These are phyloP conservation scores for Phrynocephalus guinanensis DNA, from an alignment of 2,797 vertebrate genomes.

Conservation along the genomic window DNA sequence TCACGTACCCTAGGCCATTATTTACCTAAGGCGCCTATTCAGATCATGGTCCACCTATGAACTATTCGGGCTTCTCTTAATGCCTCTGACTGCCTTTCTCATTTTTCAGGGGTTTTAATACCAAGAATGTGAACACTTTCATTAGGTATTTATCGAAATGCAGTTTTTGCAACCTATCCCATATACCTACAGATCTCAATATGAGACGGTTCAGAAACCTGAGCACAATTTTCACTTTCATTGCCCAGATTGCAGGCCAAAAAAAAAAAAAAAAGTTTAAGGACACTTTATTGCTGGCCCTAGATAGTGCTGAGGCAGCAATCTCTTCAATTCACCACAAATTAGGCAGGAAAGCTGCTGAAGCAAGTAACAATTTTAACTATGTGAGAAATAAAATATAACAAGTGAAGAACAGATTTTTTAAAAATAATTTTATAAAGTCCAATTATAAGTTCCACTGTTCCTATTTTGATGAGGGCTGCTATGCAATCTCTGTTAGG, in stretches of 20 bases:
- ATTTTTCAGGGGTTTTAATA: slow-evolving; percentile 18
- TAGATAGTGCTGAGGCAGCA: slow-evolving; percentile 72
- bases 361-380: slow-evolving; percentile 73
- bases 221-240: slow-evolving; percentile 67
- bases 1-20: no score
- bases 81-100: not conserved
- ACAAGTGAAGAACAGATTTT: slow-evolving; percentile 29
- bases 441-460: slow-evolving; percentile 52
- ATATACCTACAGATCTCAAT: slow-evolving; percentile 34
- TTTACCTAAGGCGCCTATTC: no score
- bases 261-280: slow-evolving; percentile 55
- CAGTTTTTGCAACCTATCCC: slow-evolving; percentile 7
- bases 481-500: slow-evolving; percentile 29
- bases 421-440: slow-evolving; percentile 18
- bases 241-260: slow-evolving; percentile 62
- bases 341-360: slow-evolving; percentile 71
- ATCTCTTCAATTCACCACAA: slow-evolving; percentile 53
- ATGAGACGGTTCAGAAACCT: slow-evolving; percentile 62
- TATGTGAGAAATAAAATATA: slow-evolving; percentile 54
- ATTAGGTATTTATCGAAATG: slow-evolving; percentile 38
- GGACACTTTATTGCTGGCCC: slow-evolving; percentile 65
- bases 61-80: not conserved
- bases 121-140: not conserved
- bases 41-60: no score
- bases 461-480: slow-evolving; percentile 27